Conservation (phyloP, 1,140 invertebrate genomes). For the Leptinotarsa defecta region DNA sequence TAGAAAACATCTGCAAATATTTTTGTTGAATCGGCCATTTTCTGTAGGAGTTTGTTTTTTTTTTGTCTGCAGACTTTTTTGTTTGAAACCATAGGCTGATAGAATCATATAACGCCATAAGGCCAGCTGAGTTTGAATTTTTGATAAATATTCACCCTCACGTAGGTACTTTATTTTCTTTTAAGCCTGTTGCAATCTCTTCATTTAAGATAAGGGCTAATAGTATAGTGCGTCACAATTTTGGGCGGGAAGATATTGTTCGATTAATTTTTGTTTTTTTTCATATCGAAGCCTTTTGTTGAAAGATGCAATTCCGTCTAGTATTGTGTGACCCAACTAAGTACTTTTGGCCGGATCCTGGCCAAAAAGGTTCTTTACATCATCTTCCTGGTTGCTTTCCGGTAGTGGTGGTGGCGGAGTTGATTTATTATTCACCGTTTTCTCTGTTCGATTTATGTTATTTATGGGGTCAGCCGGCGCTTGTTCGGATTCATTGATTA, state of each 20-base stretch:
- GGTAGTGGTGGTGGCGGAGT: background rate
- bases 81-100: too few species aligned
- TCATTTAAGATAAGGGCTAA: background rate
- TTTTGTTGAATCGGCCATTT: too few species aligned
- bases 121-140: too few species aligned
- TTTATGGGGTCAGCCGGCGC: background rate
- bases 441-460: background rate
- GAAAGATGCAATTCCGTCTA: background rate
- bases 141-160: too few species aligned
- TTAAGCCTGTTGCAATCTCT: too few species aligned
- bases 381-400: background rate
- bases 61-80: background rate
- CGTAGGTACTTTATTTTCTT: too few species aligned
- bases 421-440: background rate
- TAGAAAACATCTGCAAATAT: background rate
- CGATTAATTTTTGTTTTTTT: background rate
- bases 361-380: too few species aligned
- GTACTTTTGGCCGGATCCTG: background rate
- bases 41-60: background rate
- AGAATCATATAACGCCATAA: too few species aligned
- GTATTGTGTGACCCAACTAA: too few species aligned
- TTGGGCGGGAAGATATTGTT: background rate
- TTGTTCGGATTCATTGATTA: background rate
- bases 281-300: background rate
- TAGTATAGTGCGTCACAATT: background rate